Base-by-base conservation (phyloP, 2,797 vertebrate genomes). In the Urophycis tenuis region DNA sequence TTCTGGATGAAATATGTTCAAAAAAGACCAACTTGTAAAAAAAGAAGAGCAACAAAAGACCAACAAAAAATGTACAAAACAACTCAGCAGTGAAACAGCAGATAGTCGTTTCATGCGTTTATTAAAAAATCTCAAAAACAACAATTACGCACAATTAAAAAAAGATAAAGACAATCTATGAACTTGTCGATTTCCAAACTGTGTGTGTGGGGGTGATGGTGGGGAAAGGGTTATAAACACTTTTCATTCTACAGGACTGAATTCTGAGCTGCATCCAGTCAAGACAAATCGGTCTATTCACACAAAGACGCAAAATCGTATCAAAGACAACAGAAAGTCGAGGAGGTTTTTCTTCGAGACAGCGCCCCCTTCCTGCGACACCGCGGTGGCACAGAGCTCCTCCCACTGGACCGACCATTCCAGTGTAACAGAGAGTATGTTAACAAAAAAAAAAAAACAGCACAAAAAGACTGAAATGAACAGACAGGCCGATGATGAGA, bases 51-150 rank as follows among this genome's bases (percentile, higher is more conserved):
- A n/a, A n/a, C n/a, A n/a, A n/a, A n/a, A n/a, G n/a, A n/a, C n/a
- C n/a, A n/a, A n/a, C n/a, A n/a, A n/a, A n/a, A n/a, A n/a, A n/a
- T n/a, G n/a, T n/a, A n/a, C n/a, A n/a, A n/a, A n/a, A n/a, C n/a
- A n/a, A n/a, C n/a, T n/a, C n/a, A n/a, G n/a, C n/a, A n/a, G n/a
- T n/a, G n/a, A n/a, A n/a, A n/a, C n/a, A n/a, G 30, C 34, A 35
- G 73, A 3, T 32, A 17, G n/a, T 83, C 3, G 25, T 79, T 82
- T 83, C 73, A 72, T 33, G 11, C 72, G 39, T 89, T 90, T 89
- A 87, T 85, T 91, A 89, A 80, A 80, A 88, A 91, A 87, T 76
- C 29, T 31, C 74, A 81, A 85, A 72, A 45, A 83, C 78, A 88
- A 77, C 71, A 78, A 71, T 49, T 45, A 76, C 75, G 77, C 49